Evolutionary conservation across 2,113 vertebrate genomes (phyloP).

Genomic region (Psilopogon haemacephalus): DNA sequence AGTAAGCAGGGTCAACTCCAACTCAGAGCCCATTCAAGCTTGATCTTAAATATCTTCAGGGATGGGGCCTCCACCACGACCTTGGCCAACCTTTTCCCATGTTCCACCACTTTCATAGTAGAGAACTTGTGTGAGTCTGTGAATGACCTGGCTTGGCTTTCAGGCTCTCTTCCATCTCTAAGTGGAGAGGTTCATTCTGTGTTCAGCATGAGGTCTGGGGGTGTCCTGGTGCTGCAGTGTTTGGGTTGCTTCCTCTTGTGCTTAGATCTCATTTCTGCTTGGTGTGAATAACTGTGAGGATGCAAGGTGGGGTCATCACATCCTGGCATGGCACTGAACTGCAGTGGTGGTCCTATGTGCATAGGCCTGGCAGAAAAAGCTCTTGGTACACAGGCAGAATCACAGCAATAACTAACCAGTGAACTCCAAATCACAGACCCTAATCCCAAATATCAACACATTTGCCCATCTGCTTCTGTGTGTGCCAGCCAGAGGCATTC

Average conservation of each 20-base stretch:
- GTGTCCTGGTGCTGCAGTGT: neutral
- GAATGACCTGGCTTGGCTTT: neutral
- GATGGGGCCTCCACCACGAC: too few relatives aligned
- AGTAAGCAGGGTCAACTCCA: too few relatives aligned
- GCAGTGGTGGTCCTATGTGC: neutral
- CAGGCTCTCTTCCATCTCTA: neutral
- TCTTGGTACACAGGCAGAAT: neutral
- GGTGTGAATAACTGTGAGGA: neutral
- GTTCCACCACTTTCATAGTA: too few relatives aligned
- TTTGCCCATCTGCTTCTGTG: neutral
- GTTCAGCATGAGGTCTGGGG: neutral
- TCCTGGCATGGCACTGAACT: neutral
- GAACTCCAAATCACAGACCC: neutral
- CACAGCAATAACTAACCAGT: neutral
- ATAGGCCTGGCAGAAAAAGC: neutral
- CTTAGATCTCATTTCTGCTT: fast-evolving
- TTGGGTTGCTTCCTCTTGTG: neutral
- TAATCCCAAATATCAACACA: neutral
- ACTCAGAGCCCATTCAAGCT: too few relatives aligned
- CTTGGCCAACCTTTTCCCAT: too few relatives aligned
- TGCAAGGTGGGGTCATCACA: too few relatives aligned
- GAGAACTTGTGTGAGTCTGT: too few relatives aligned
- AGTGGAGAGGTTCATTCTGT: neutral
- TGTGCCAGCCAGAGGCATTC: neutral
- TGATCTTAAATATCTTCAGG: too few relatives aligned